Percentiles rank a stretch among this genome's conserved stretches.
phyloP scores from a whole-genome alignment of 2,113 vertebrate genomes.

The Indicator maculatus region DNA sequence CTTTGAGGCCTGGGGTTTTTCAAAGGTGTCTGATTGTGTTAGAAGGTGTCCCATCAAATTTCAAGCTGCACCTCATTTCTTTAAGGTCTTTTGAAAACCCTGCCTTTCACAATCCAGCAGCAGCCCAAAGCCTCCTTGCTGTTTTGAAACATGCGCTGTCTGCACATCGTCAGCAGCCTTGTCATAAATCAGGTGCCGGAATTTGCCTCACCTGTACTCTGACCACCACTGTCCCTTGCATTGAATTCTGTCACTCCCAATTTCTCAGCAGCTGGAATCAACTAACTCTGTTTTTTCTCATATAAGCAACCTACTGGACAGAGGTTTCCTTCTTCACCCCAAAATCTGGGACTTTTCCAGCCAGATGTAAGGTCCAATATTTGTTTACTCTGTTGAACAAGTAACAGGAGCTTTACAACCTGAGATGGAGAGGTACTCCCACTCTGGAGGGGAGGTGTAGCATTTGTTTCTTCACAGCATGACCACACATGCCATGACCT shows the following conservation, averaged over 20 bases:
- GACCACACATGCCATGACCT: neutral
- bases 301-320: slow-evolving; percentile 8
- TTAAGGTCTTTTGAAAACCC: slow-evolving; percentile 24
- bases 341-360: slow-evolving; percentile 21
- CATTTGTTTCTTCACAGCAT: neutral
- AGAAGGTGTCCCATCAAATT: slow-evolving; percentile 7
- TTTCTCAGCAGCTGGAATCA: slow-evolving; percentile 26
- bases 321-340: slow-evolving; percentile 18
- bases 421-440: neutral
- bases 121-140: slow-evolving; percentile 16
- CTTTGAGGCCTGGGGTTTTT: neutral
- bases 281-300: neutral
- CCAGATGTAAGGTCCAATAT: slow-evolving; percentile 8
- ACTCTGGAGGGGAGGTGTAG: neutral
- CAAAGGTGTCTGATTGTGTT: neutral
- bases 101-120: slow-evolving; percentile 15
- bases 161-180: neutral
- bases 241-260: slow-evolving; percentile 11
- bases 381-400: slow-evolving; percentile 35
- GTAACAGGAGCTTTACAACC: slow-evolving; percentile 3
- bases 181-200: slow-evolving; percentile 5
- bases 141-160: neutral
- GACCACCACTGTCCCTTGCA: neutral
- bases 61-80: slow-evolving; percentile 41
- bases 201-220: neutral